Conservation (phyloP, 2,888 invertebrate genomes). For the Trichogramma dendrolimi region DNA sequence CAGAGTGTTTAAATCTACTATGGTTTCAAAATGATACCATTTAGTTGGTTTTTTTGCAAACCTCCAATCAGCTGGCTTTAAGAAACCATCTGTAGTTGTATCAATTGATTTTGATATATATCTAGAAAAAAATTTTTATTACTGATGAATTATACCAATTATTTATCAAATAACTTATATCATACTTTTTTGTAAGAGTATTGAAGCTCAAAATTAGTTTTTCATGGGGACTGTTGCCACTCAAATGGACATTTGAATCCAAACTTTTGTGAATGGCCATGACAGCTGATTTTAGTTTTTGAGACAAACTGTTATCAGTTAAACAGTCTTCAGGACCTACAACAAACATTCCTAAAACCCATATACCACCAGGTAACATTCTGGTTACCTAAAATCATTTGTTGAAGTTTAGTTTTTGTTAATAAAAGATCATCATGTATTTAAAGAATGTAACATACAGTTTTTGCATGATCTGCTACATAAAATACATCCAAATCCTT, state of each 20-base stretch:
- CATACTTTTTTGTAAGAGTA: slow-evolving; percentile 54
- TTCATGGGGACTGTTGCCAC: slow-evolving; percentile 61
- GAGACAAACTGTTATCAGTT: slow-evolving; percentile 56
- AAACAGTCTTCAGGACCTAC: slow-evolving; percentile 66
- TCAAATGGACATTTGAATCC: slow-evolving; percentile 58
- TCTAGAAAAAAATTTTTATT: slow-evolving; percentile 40
- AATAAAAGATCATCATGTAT: neutral
- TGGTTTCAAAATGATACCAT: slow-evolving; percentile 75
- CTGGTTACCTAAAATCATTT: slow-evolving; percentile 61
- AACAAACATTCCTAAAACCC: slow-evolving; percentile 78
- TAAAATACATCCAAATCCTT: slow-evolving; percentile 63
- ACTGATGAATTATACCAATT: neutral
- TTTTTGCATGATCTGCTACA: slow-evolving; percentile 78
- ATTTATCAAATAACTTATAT: slow-evolving; percentile 14
- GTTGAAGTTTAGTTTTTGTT: slow-evolving; percentile 8
- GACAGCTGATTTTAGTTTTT: slow-evolving; percentile 60
- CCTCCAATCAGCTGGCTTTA: slow-evolving; percentile 73
- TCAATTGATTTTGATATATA: slow-evolving; percentile 66
- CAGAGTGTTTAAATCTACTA: slow-evolving; percentile 70
- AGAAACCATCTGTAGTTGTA: slow-evolving; percentile 50
- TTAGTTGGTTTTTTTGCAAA: slow-evolving; percentile 65
- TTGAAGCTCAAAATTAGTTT: slow-evolving; percentile 62
- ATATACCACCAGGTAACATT: slow-evolving; percentile 88
- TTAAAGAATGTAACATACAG: slow-evolving; percentile 52
- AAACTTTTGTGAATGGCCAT: slow-evolving; percentile 59